Evolutionary conservation across 2,113 vertebrate genomes (phyloP).

Genomic region (Rhinolophus sinicus): DNA sequence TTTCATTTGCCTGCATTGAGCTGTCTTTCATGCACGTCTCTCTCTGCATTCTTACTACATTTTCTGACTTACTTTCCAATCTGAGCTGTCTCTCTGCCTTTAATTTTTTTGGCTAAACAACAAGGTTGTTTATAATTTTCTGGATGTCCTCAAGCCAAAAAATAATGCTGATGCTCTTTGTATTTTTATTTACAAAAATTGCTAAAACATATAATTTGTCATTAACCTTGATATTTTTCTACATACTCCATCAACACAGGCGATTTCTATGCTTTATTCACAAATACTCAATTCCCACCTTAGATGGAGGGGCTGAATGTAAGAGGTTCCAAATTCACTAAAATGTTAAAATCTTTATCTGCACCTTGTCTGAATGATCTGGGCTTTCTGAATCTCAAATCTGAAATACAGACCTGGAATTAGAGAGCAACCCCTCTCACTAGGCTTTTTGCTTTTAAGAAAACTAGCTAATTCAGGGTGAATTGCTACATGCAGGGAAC

Average conservation of each 20-base stretch:
- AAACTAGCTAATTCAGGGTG: neutral
- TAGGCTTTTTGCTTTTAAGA: neutral
- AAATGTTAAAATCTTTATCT: constrained; percentile 27
- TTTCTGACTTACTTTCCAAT: constrained; percentile 67
- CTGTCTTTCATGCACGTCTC: constrained; percentile 78
- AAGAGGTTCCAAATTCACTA: neutral
- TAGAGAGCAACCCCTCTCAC: neutral
- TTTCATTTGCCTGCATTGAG: constrained; percentile 79
- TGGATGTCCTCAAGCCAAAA: constrained; percentile 50
- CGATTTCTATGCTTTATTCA: neutral
- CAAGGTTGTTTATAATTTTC: constrained; percentile 54
- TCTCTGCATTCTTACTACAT: constrained; percentile 66
- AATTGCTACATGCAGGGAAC: neutral
- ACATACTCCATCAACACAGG: neutral
- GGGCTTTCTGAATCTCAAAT: neutral
- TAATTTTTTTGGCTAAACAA: constrained; percentile 57
- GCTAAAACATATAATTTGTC: constrained; percentile 56
- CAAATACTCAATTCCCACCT: neutral
- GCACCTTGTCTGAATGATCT: neutral
- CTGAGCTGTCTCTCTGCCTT: constrained; percentile 13
- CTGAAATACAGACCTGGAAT: neutral
- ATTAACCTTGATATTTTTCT: constrained; percentile 60
- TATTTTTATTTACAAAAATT: constrained; percentile 58
- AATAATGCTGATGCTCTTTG: neutral
- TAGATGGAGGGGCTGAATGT: neutral